These are phyloP conservation scores for Orchesella cincta DNA, from an alignment of 1,140 invertebrate species.

Conservation along the genomic window DNA sequence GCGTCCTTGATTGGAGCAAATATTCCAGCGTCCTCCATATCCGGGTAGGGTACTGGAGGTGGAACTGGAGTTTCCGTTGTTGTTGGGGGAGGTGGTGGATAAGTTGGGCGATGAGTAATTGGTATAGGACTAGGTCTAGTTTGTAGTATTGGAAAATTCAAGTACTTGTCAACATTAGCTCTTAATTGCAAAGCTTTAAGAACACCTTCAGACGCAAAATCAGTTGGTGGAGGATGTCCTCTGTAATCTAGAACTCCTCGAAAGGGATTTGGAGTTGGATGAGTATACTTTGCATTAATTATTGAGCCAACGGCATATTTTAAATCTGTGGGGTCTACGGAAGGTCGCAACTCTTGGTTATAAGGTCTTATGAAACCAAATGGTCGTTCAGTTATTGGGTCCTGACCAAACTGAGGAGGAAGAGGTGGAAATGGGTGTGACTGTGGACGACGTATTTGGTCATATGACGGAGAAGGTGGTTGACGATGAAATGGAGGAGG, in stretches of 20 bases:
- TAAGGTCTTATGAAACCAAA: background rate
- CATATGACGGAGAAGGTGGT: background rate
- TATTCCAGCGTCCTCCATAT: background rate
- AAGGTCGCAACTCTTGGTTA: background rate
- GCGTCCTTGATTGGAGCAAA: conserved; percentile 13
- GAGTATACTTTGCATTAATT: conserved; percentile 1
- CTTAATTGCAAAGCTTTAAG: background rate
- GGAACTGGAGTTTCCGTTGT: background rate
- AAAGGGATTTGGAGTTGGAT: background rate
- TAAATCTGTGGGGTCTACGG: background rate
- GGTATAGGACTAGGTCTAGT: background rate
- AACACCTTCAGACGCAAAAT: background rate
- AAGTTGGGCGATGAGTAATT: background rate
- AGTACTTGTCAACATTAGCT: conserved; percentile 11
- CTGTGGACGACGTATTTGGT: background rate
- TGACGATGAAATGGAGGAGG: conserved; percentile 16
- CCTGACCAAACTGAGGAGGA: background rate
- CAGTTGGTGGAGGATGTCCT: background rate
- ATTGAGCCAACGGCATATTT: conserved; percentile 1
- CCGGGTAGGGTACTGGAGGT: background rate
- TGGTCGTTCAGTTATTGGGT: background rate
- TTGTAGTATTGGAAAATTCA: background rate
- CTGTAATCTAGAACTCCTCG: background rate
- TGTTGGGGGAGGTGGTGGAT: background rate
- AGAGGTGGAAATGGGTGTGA: background rate